phyloP scores from a whole-genome alignment of 2,113 vertebrate species.

The Bufo gargarizans region DNA sequence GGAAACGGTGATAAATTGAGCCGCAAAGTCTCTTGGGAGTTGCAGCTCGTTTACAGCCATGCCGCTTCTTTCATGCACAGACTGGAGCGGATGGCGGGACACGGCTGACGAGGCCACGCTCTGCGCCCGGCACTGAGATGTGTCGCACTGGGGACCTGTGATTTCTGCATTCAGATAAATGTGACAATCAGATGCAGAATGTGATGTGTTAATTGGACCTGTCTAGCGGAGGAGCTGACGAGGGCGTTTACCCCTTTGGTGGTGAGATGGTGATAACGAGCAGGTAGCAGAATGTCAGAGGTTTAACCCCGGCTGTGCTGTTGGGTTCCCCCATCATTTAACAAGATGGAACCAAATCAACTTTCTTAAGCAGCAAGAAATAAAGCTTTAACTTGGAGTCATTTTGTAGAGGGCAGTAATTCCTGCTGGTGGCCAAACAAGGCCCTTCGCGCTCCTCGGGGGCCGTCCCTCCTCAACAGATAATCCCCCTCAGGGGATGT shows the following conservation, averaged over 20 bases:
- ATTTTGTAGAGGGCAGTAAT: neutral
- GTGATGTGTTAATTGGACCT: conserved; percentile 40
- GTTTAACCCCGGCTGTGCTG: conserved; percentile 24
- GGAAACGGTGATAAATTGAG: neutral
- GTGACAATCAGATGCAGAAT: conserved; percentile 51
- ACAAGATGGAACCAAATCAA: no score
- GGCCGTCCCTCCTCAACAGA: no score
- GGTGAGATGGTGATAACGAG: conserved; percentile 35
- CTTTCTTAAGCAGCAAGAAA: neutral
- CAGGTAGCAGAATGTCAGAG: neutral
- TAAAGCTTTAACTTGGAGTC: neutral
- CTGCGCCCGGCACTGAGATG: neutral
- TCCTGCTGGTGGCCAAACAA: neutral
- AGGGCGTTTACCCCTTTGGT: neutral
- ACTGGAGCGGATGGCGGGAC: neutral
- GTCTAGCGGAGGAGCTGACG: conserved; percentile 4
- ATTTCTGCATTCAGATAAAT: neutral
- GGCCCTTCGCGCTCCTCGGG: neutral
- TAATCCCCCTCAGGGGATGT: neutral
- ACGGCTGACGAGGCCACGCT: neutral
- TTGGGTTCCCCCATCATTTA: neutral
- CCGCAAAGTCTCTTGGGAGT: no score
- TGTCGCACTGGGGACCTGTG: conserved; percentile 15
- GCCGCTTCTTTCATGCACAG: neutral
- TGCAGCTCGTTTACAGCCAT: no score